Base-by-base conservation (phyloP, 35 echinoderm and acorn worm genomes). In the Patiria miniata region DNA sequence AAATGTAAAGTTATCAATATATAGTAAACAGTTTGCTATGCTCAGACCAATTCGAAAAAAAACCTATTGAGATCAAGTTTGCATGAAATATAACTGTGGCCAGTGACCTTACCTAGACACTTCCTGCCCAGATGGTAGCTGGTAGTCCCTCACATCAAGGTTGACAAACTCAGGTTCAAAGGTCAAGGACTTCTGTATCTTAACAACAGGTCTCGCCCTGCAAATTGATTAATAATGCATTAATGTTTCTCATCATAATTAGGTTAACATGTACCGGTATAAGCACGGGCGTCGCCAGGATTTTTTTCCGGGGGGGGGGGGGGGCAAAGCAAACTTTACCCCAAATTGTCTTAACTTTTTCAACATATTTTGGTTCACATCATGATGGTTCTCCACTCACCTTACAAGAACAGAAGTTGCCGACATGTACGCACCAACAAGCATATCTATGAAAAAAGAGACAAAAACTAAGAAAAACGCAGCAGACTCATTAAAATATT, bases 341-440 rank as follows among this genome's bases (percentile, higher is more conserved):
- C n/a, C n/a, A n/a, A n/a, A n/a, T n/a, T n/a, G n/a, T n/a, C n/a
- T n/a, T n/a, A n/a, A n/a, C n/a, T n/a, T n/a, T n/a, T n/a, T n/a
- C n/a, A n/a, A n/a, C n/a, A n/a, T 47, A 47, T 6, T 47, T 47
- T 47, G 12, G 4, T 47, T 6, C 4, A 47, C 4, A 6, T 47
- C 4, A 47, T 47, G 42, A 47, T 12, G 42, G 12, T 52, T 18
- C 14, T 81, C 28, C 8, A 14, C 68, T 78, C 77, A 90, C 88
- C 88, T 90, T 0, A 90, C 58, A 19, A 90, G 58, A 37, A 90
- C 88, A n/a, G 81, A 59, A 1, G 88, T 84, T n/a, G 80, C 52
- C 28, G 88, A 90, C 30, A 57, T 83, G 50, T 76, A 90, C 8
- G 88, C 80, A 17, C 88, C 88, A 51, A 90, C 54, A 9, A 90